A percentile compares a stretch with the other conserved stretches of the same genome.
Evolutionary conservation across 2,113 vertebrate genomes (phyloP).

Genomic region (Thamnaconus septentrionalis): DNA sequence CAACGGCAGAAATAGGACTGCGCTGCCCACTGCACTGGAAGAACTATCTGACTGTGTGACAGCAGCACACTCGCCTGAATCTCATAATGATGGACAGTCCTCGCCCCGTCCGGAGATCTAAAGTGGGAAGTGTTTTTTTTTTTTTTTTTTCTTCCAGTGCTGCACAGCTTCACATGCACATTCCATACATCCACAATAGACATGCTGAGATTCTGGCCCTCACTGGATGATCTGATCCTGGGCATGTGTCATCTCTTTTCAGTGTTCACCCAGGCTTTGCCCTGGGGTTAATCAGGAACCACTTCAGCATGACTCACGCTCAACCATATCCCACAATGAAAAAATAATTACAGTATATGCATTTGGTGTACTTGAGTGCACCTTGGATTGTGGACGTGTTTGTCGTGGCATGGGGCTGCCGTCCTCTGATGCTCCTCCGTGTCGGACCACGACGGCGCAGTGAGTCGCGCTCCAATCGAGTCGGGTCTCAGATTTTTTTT

Average conservation of each 20-base stretch:
- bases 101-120: not conserved
- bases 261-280: slow-evolving; percentile 17
- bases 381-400: not conserved
- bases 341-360: slow-evolving; percentile 21
- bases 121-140: not conserved
- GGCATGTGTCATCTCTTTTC: slow-evolving; percentile 37
- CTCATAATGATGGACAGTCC: slow-evolving; percentile 25
- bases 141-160: not conserved
- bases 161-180: slow-evolving; percentile 4
- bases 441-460: too few relatives aligned
- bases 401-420: too few relatives aligned
- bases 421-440: too few relatives aligned
- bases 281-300: slow-evolving; percentile 36
- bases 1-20: slow-evolving; percentile 26
- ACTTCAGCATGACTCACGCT: slow-evolving; percentile 44
- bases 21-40: slow-evolving; percentile 48
- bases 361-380: slow-evolving; percentile 24
- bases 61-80: slow-evolving; percentile 25
- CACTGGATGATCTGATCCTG: slow-evolving; percentile 41
- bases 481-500: not conserved
- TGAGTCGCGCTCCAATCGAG: too few relatives aligned
- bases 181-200: slow-evolving; percentile 32
- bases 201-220: slow-evolving; percentile 2
- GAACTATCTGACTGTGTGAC: slow-evolving; percentile 45
- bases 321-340: slow-evolving; percentile 24